These are phyloP conservation scores for Drosophila koepferae DNA, from an alignment of 2,888 invertebrate species.

Conservation along the genomic window DNA sequence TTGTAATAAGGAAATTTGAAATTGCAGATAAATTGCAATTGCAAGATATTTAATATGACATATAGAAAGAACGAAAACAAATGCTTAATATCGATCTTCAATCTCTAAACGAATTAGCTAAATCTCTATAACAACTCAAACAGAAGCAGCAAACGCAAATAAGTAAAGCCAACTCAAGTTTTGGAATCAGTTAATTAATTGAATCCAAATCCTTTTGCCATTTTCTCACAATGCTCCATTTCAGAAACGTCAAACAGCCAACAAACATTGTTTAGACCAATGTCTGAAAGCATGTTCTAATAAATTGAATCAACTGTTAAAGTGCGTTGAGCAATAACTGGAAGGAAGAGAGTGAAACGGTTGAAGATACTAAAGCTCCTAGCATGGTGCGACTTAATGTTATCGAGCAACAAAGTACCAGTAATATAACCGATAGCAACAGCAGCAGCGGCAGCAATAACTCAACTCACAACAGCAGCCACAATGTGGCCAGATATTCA, in stretches of 20 bases:
- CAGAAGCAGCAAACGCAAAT: conserved; percentile 32
- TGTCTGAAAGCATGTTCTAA: conserved; percentile 39
- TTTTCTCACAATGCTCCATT: conserved; percentile 35
- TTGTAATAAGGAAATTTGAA: no score
- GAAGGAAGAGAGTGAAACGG: conserved; percentile 14
- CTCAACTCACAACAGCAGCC: conserved; percentile 42
- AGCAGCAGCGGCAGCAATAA: conserved; percentile 44
- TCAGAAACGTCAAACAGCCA: conserved; percentile 24
- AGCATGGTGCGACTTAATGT: conserved; percentile 85
- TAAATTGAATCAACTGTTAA: conserved; percentile 3
- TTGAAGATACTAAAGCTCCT: conserved; percentile 33
- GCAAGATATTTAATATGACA: no score
- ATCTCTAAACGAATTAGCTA: neutral
- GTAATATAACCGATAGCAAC: conserved; percentile 52
- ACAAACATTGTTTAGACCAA: neutral
- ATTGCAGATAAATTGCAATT: no score
- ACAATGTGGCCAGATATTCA: conserved; percentile 67
- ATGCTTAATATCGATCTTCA: neutral
- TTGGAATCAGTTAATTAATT: conserved; percentile 54
- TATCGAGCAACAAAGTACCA: conserved; percentile 77
- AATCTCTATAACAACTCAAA: neutral
- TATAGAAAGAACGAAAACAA: no score
- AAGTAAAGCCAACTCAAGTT: conserved; percentile 12
- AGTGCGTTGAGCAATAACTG: conserved; percentile 4
- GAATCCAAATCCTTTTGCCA: conserved; percentile 44